Percentiles rank a stretch among this genome's conserved stretches.
These are phyloP conservation scores for Muscicapa adusta DNA, from an alignment of 2,113 vertebrate genomes.

Conservation along the genomic window DNA sequence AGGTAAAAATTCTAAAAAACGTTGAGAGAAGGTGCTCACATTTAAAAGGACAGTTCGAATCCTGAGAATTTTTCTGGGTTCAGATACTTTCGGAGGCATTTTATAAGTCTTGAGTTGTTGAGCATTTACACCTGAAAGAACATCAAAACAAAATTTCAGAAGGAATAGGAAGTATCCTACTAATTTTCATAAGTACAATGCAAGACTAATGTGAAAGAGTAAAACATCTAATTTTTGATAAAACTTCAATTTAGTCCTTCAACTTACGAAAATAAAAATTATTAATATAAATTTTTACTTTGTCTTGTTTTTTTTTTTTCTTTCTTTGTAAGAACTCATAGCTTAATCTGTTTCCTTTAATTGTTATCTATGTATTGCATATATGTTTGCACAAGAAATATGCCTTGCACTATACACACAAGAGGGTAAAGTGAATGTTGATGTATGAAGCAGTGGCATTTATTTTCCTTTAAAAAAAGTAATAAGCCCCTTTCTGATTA, in stretches of 20 bases:
- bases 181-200: background rate
- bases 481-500: background rate
- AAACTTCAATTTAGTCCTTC: background rate
- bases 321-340: background rate
- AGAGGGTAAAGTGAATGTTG: background rate
- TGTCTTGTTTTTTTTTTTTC: background rate
- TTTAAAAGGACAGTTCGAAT: background rate
- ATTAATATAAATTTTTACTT: background rate
- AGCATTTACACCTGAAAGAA: background rate
- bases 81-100: background rate
- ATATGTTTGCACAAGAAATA: background rate
- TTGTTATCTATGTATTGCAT: background rate
- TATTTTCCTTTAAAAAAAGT: background rate
- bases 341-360: background rate
- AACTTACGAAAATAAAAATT: background rate
- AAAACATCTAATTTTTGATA: background rate
- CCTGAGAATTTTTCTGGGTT: background rate
- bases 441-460: background rate
- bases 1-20: background rate
- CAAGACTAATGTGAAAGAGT: background rate
- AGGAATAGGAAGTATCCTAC: background rate
- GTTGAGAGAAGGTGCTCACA: background rate
- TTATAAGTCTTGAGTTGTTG: background rate
- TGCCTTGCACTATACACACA: background rate
- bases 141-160: background rate